Base-by-base conservation (phyloP, 2,888 invertebrate species). In the Rhodophaea formosa region DNA sequence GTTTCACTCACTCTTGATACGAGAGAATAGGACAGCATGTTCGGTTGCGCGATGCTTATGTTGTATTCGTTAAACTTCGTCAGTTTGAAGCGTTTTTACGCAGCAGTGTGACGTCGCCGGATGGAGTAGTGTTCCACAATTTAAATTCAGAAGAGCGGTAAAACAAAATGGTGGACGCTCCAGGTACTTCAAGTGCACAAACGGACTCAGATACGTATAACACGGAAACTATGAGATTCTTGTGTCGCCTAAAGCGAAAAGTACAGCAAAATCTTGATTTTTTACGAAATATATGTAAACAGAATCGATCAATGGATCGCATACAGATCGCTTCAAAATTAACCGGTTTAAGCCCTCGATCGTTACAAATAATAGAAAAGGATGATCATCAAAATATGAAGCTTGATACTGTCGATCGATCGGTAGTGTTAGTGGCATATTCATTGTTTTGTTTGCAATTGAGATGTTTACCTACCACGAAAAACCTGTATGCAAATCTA, bases 401-500 rank as follows among this genome's bases (percentile, higher is more conserved):
- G 8, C 5, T 51, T 16, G 16, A 51, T 6, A 16, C n/a, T 12
- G 30, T 79, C 0, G 69, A 77, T 15, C 65, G 79, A 1, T 62
- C 65, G 0, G 17, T 59, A 0, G 62, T 80, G 15, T 71, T 72
- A 16, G 52, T 59, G 0, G 62, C 62, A 42, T 56, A 78, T 3
- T 55, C 67, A 5, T 7, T 60, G 0, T 72, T 69, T 23, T 79
- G 72, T 61, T 30, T 67, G 1, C 10, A 54, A 0, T 8, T 59
- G 3, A 57, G 61, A 0, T 58, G 47, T 3, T 58, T 80, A 15
- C 81, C 81, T 0, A 65, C 73, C 0, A 70, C 75, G 0, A 60
- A 58, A 15, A 56, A 73, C 7, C 35, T 81, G 2, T 78, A 66
- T 29, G 8, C 61, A 1, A 56, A 61, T 0, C 42, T 80, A 3